A percentile compares a stretch with the other conserved stretches of the same genome.
These are phyloP conservation scores for Drosophila suboccidentalis DNA, from an alignment of 2,888 invertebrate genomes.

Conservation along the genomic window DNA sequence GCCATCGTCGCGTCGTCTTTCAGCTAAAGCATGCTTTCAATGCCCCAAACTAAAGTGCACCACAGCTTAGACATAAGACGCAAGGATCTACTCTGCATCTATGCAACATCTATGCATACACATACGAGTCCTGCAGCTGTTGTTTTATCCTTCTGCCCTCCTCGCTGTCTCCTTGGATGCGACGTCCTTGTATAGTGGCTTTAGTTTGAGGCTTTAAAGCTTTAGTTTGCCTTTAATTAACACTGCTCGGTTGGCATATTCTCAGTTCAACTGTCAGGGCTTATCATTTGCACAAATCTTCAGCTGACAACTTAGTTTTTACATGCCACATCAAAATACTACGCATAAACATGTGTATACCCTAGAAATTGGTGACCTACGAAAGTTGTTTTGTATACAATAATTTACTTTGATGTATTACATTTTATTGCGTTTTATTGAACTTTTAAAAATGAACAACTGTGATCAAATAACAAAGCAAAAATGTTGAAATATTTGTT, in stretches of 20 bases:
- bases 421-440: too few relatives aligned
- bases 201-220: conserved; percentile 36
- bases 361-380: background rate
- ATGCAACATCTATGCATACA: conserved; percentile 20
- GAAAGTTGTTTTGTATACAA: background rate
- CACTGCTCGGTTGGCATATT: conserved; percentile 10
- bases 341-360: conserved; percentile 31
- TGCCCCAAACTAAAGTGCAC: conserved; percentile 38
- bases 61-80: conserved; percentile 52
- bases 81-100: conserved; percentile 29
- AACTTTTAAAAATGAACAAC: too few relatives aligned
- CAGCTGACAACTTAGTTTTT: conserved; percentile 48
- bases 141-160: conserved; percentile 8
- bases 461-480: too few relatives aligned
- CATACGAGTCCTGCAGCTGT: conserved; percentile 26
- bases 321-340: conserved; percentile 46
- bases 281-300: conserved; percentile 55
- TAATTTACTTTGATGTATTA: too few relatives aligned
- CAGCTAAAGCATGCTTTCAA: conserved; percentile 52
- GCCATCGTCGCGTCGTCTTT: conserved; percentile 43
- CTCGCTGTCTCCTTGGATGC: background rate
- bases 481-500: too few relatives aligned
- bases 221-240: conserved; percentile 44
- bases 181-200: background rate
- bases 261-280: conserved; percentile 46